Conservation (phyloP, 1,140 invertebrate genomes). For the Pantala flavescens region DNA sequence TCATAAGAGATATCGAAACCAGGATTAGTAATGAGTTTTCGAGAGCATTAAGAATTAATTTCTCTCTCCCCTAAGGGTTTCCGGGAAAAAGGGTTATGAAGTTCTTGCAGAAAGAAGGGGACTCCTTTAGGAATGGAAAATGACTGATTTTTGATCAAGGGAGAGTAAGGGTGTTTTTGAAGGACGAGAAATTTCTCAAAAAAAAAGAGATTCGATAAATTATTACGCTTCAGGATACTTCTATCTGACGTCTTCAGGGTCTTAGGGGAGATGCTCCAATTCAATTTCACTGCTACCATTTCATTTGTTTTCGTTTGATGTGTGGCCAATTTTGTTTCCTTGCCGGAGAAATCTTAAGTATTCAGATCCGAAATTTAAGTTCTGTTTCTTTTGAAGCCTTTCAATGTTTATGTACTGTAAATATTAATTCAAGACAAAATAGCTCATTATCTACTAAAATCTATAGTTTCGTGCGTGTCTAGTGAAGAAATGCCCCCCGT, state of each 20-base stretch:
- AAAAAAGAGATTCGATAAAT: slow-evolving; percentile 2
- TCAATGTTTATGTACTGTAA: too few species aligned
- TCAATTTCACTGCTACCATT: too few species aligned
- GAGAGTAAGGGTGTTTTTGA: neutral
- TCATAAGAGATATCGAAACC: neutral
- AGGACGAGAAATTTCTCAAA: neutral
- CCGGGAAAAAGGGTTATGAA: neutral
- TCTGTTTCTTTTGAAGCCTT: too few species aligned
- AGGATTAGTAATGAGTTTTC: slow-evolving; percentile 1
- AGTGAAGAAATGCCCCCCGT: too few species aligned
- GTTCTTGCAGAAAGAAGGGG: neutral
- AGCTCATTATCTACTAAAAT: too few species aligned
- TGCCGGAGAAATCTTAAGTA: too few species aligned
- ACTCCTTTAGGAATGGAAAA: neutral
- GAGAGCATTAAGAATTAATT: slow-evolving; percentile 3
- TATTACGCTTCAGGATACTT: neutral
- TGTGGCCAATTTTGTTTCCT: too few species aligned
- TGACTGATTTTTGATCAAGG: slow-evolving; percentile 6
- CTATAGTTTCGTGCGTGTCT: too few species aligned
- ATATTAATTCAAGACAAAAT: too few species aligned
- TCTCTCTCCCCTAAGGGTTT: neutral
- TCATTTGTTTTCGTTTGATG: too few species aligned
- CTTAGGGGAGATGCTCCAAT: too few species aligned
- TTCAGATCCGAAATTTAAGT: too few species aligned
- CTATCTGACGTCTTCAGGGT: neutral